Evolutionary conservation across 2,113 vertebrate species (phyloP).

Genomic region (Manacus vitellinus): DNA sequence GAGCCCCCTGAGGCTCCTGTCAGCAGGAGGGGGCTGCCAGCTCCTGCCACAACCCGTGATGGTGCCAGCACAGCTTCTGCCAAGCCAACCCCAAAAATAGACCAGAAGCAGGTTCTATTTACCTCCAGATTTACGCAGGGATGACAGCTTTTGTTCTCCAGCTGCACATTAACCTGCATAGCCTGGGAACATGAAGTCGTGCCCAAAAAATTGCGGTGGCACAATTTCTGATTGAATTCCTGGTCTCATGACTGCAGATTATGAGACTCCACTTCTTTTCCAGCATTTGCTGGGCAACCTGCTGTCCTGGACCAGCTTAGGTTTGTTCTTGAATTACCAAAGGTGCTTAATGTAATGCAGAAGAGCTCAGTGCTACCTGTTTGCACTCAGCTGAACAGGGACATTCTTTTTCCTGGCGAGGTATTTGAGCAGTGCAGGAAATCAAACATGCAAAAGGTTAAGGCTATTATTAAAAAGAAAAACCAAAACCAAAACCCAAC

Average conservation of each 20-base stretch:
- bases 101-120: neutral
- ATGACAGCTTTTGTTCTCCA: conserved; percentile 36
- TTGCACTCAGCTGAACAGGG: neutral
- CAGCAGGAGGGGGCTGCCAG: neutral
- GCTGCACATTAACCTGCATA: conserved; percentile 35
- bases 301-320: neutral
- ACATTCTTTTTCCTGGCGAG: neutral
- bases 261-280: neutral
- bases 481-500: no score
- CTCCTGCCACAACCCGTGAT: neutral
- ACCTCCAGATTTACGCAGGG: neutral
- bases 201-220: neutral
- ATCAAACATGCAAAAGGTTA: neutral
- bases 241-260: neutral
- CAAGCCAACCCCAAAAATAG: neutral
- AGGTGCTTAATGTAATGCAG: neutral
- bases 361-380: neutral
- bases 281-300: neutral
- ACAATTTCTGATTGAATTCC: neutral
- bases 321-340: neutral
- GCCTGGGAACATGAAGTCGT: conserved; percentile 8
- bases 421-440: neutral
- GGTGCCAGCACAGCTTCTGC: neutral
- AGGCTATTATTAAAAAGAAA: neutral
- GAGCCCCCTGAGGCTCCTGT: neutral